Base-by-base conservation (phyloP, 2,113 vertebrate species). In the Dryoscopus gambensis region DNA sequence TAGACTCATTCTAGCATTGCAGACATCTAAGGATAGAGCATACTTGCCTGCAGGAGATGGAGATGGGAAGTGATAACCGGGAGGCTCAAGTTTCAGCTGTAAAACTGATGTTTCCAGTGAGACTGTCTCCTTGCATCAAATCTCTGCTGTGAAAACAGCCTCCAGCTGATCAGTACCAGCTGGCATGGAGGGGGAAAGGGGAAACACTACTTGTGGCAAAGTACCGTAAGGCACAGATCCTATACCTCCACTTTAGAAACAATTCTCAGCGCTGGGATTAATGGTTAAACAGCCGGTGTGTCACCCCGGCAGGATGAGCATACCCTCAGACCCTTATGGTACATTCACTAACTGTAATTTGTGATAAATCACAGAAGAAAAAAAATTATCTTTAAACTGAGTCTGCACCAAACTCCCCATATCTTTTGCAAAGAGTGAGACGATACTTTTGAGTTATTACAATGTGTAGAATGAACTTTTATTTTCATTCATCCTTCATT, bases 401-500 rank as follows among this genome's bases (percentile, higher is more conserved):
- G 39, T 40, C 70, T 74, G 62, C 46, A 28, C 0, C 6, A 1
- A 93, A 33, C 25, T 60, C 67, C 40, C 31, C 7, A 0, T 2
- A 44, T 9, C 35, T 83, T 83, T 9, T 63, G 30, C 35, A 88
- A 90, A 96, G 73, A 96, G 56, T 11, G n/a, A 89, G 50, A 91
- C n/a, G 2, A 96, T 67, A 89, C 76, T 69, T 84, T 67, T 10
- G 79, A 55, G 46, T 62, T 82, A 73, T 68, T 84, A 35, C 86
- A 95, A 94, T 25, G 37, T 90, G 96, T 73, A 96, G 89, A 96
- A 95, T 84, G 91, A 93, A 90, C 70, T 91, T 98, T 97, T 98
- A 97, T 98, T 98, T 97, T 95, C 93, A 95, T 93, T 95, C 97
- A 96, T 91, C 95, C 93, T 96, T 94, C 93, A 95, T 89, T 93